Evolutionary conservation across 2,113 vertebrate genomes (phyloP).

Genomic region (Callipepla californica): DNA sequence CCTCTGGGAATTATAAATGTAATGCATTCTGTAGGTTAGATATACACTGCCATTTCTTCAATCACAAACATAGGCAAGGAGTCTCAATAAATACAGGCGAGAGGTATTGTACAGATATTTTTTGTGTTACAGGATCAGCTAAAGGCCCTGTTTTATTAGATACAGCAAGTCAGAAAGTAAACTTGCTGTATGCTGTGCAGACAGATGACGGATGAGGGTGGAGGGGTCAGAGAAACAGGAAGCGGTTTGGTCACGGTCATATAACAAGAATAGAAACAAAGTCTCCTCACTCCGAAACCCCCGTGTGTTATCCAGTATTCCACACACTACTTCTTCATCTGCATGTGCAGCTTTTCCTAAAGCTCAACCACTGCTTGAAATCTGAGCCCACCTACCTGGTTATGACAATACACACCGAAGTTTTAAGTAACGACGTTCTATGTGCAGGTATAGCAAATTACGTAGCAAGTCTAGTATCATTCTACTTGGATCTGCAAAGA

Average conservation of each 20-base stretch:
- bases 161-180: not conserved
- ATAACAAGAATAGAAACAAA: not conserved
- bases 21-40: not conserved
- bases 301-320: not conserved
- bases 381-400: not conserved
- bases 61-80: not conserved
- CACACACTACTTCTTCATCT: not conserved
- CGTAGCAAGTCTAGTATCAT: not conserved
- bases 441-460: not conserved
- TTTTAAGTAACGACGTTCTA: not conserved
- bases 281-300: not conserved
- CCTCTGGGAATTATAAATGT: not conserved
- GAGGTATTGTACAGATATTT: not conserved
- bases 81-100: not conserved
- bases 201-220: slow-evolving; percentile 18
- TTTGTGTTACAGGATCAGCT: not conserved
- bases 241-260: not conserved
- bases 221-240: slow-evolving; percentile 41
- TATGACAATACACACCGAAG: not conserved
- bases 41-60: not conserved
- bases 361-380: not conserved
- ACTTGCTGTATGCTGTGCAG: not conserved
- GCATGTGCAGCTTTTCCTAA: not conserved
- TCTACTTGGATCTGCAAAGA: not conserved
- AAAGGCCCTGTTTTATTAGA: not conserved